Conservation (phyloP, 1,140 invertebrate genomes). For the Zelostemma sp. region DNA sequence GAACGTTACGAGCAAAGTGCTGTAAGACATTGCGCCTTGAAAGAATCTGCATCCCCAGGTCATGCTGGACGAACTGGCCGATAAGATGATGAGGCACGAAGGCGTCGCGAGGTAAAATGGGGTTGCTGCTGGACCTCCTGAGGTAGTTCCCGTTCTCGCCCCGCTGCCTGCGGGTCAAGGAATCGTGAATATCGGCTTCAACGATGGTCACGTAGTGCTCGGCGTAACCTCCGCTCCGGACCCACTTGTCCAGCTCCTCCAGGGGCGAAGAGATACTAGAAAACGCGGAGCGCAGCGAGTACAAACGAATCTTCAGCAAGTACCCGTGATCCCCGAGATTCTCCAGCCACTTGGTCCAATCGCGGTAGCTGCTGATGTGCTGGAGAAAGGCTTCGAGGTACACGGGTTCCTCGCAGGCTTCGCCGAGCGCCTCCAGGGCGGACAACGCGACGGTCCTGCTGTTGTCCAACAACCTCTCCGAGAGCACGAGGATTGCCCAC, state of each 20-base stretch:
- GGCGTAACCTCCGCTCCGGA: constrained; percentile 59
- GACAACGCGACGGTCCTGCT: constrained; percentile 81
- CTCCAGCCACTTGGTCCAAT: constrained; percentile 70
- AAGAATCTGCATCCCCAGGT: constrained; percentile 79
- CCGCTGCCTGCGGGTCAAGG: constrained; percentile 86
- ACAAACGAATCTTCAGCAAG: constrained; percentile 84
- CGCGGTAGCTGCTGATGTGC: constrained; percentile 45
- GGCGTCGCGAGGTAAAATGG: constrained; percentile 70
- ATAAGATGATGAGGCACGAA: constrained; percentile 89
- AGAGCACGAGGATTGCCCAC: constrained; percentile 88
- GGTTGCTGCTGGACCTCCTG: constrained; percentile 69
- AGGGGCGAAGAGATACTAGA: constrained; percentile 58
- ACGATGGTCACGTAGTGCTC: constrained; percentile 87
- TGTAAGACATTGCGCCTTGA: constrained; percentile 65
- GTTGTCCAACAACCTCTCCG: constrained; percentile 85
- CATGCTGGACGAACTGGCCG: constrained; percentile 86
- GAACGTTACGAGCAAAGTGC: no score
- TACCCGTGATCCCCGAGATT: constrained; percentile 87
- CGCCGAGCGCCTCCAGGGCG: constrained; percentile 88
- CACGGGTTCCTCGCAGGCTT: constrained; percentile 89
- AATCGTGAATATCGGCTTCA: constrained; percentile 89
- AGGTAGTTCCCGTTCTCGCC: constrained; percentile 85
- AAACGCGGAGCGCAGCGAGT: constrained; percentile 82
- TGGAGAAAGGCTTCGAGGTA: constrained; percentile 82
- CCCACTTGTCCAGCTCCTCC: constrained; percentile 67